Base-by-base conservation (phyloP, 2,888 invertebrate genomes). In the Lymantria monacha region DNA sequence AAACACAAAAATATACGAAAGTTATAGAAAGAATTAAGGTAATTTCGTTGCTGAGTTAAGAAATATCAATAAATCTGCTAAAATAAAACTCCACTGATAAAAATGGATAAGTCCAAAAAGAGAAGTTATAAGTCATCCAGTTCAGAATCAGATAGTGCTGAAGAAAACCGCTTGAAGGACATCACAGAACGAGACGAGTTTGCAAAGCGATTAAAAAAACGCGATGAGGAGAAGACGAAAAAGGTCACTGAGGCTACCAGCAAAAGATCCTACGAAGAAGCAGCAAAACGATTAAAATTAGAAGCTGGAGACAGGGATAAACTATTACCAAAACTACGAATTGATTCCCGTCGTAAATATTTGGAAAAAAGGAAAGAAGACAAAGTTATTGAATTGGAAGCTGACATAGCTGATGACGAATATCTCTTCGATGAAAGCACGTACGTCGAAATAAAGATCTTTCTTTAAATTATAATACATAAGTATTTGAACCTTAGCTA, bases 321-420 rank as follows among this genome's bases (percentile, higher is more conserved):
- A 79, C 93, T 98, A 62, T 88, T 99, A 46, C 98, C 98, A 0
- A 96, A 96, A 73, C 83, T 99, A 22, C 93, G 99, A 36, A 92
- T 98, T 13, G 96, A 98, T 76, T 99, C 99, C 0, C 93, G 99
- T 30, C 92, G 98, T 44, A 96, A 97, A 73, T 99, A 99, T 83
- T 92, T 99, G 66, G 96, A 97, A 76, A 99, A 99, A 83, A 93
- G 99, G 43, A 98, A 98, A 84, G 97, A 96, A 52, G 99, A 99
- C 76, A 99, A 99, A 90, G 94, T 99, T 36, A 94, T 96, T 9
- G 99, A 99, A 81, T 87, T 99, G 46, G 99, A 99, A 86, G 97
- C 96, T 7, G 98, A 98, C 76, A 97, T 99, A 53, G 91, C 94
- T 44, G 99, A 99, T 83, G 99, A 99, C 90, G 98, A 99, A 83